Percentiles rank a stretch among this genome's conserved stretches.
Evolutionary conservation across 2,888 invertebrate genomes (phyloP).

Genomic region (Endotricha flammealis): DNA sequence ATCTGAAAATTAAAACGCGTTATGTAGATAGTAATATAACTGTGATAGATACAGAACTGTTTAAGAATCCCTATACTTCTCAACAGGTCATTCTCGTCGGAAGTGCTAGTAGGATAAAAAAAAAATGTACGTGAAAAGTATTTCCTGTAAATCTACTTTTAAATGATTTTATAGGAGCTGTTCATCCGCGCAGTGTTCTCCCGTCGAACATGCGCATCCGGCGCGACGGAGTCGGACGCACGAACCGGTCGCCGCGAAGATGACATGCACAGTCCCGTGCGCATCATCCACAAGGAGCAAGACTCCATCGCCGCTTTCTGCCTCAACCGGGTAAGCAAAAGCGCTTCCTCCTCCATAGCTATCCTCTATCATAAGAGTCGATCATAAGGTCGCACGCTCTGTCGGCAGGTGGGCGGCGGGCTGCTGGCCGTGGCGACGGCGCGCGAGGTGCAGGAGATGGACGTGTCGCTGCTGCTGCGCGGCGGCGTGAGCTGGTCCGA

Average conservation of each 20-base stretch:
- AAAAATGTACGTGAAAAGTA: too few relatives aligned
- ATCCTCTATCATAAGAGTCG: not conserved
- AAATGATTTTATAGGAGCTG: slow-evolving; percentile 83
- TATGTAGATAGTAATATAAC: too few relatives aligned
- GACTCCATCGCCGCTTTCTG: slow-evolving; percentile 99
- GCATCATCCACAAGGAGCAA: slow-evolving; percentile 99
- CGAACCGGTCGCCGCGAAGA: slow-evolving; percentile 37
- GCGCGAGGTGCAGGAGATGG: slow-evolving; percentile 98
- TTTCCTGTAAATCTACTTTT: too few relatives aligned
- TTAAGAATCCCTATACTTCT: too few relatives aligned
- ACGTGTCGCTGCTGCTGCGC: slow-evolving; percentile 93
- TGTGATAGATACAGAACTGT: too few relatives aligned
- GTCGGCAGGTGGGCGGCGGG: slow-evolving; percentile 84
- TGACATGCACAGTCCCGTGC: slow-evolving; percentile 86
- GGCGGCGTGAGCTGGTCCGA: slow-evolving; percentile 96
- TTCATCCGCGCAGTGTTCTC: slow-evolving; percentile 98
- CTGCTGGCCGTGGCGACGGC: slow-evolving; percentile 95
- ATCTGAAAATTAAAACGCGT: too few relatives aligned
- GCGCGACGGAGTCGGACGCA: slow-evolving; percentile 24
- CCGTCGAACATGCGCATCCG: slow-evolving; percentile 74
- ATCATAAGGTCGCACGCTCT: not conserved
- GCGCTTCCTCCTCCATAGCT: slow-evolving; percentile 2
- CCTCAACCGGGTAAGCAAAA: slow-evolving; percentile 86
- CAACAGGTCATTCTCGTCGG: too few relatives aligned
- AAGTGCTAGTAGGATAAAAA: too few relatives aligned